phyloP scores from a whole-genome alignment of 1,140 invertebrate species.

The Drosophila nebulosa region DNA sequence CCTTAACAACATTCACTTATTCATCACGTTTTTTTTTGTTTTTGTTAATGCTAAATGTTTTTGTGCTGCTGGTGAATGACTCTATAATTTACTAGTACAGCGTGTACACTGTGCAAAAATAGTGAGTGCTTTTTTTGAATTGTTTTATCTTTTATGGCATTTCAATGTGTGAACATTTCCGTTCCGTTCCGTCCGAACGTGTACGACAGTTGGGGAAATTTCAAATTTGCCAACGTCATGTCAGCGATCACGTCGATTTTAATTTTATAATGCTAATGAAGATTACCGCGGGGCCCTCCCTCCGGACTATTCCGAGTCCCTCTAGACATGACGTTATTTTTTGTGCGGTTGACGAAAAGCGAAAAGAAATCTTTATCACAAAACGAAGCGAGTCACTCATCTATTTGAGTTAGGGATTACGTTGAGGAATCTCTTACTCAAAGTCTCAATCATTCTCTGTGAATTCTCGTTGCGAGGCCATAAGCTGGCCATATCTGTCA shows the following conservation, averaged over 20 bases:
- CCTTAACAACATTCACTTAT: conserved; percentile 19
- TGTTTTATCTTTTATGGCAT: conserved; percentile 1
- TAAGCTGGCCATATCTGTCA: neutral
- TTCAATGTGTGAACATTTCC: conserved; percentile 4
- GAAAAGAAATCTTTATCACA: too few species aligned
- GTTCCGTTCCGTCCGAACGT: neutral
- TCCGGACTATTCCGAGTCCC: neutral
- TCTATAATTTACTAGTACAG: neutral
- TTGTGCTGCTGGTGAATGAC: conserved; percentile 9
- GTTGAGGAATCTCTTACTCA: neutral
- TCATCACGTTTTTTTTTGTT: conserved; percentile 32
- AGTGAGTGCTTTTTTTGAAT: neutral
- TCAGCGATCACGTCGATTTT: neutral
- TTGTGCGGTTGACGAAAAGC: neutral
- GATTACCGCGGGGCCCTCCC: neutral
- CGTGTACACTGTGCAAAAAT: conserved; percentile 18
- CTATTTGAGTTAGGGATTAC: too few species aligned
- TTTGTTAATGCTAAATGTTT: neutral
- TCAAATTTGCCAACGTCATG: neutral
- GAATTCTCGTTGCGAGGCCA: neutral
- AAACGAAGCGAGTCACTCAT: too few species aligned
- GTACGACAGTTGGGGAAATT: neutral
- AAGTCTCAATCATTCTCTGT: neutral
- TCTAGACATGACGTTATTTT: neutral
- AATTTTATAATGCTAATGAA: conserved; percentile 8